phyloP scores from a whole-genome alignment of 2,888 invertebrate species.

The Dynastes maya region DNA sequence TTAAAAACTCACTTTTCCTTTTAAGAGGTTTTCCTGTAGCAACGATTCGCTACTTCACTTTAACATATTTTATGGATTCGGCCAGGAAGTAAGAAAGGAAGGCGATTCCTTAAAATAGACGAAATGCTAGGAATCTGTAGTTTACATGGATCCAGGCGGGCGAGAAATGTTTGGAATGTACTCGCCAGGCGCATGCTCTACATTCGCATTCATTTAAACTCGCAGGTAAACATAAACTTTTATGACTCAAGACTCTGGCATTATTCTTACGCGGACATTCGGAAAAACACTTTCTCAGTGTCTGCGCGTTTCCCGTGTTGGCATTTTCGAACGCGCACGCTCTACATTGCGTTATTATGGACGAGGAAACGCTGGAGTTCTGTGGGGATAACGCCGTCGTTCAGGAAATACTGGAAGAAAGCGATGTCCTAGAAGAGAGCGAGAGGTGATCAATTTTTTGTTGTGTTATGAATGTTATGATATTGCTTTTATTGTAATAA shows the following conservation, averaged over 20 bases:
- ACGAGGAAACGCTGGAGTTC: conserved; percentile 33
- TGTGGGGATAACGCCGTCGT: conserved; percentile 56
- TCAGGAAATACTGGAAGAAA: conserved; percentile 63
- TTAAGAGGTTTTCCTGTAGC: conserved; percentile 8
- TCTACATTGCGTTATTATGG: conserved; percentile 14
- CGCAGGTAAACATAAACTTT: conserved; percentile 65
- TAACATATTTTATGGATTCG: background rate
- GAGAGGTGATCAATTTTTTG: conserved; percentile 56
- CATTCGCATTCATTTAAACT: conserved; percentile 61
- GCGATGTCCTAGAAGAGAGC: conserved; percentile 59
- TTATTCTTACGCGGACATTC: conserved; percentile 54
- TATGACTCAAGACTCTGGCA: conserved; percentile 62
- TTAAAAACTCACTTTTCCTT: background rate
- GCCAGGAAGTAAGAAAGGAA: conserved; percentile 28
- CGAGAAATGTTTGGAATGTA: conserved; percentile 59
- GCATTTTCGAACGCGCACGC: conserved; percentile 31
- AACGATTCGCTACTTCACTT: conserved; percentile 5
- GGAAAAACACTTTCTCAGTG: conserved; percentile 54
- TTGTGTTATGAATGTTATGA: background rate
- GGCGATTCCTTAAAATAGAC: conserved; percentile 55
- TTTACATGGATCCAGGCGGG: conserved; percentile 62
- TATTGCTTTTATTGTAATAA: background rate
- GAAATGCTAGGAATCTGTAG: conserved; percentile 61
- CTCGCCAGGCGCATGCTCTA: conserved; percentile 60
- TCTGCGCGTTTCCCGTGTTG: conserved; percentile 40